Conservation (phyloP, 1,140 invertebrate genomes). For the Zelostemma sp. region DNA sequence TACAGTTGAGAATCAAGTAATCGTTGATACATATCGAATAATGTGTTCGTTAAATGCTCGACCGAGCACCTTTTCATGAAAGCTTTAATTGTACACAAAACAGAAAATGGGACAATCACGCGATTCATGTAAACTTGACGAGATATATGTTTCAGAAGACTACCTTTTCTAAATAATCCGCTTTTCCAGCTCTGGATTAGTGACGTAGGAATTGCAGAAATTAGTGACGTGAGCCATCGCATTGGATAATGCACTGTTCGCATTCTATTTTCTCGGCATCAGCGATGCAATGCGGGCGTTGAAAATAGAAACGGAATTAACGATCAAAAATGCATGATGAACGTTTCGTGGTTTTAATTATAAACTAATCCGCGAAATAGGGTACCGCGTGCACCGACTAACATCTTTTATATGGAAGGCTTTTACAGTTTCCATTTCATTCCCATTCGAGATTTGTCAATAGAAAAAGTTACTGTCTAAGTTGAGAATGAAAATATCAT, state of each 20-base stretch:
- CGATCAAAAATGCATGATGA: slow-evolving; percentile 14
- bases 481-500: background rate
- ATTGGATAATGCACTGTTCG: slow-evolving; percentile 41
- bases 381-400: background rate
- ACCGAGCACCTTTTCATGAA: no score
- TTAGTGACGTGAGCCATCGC: slow-evolving; percentile 31
- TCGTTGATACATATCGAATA: no score
- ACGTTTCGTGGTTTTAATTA: background rate
- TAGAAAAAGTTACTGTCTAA: no score
- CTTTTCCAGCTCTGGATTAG: slow-evolving; percentile 35
- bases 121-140: slow-evolving; percentile 15
- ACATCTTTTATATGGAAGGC: background rate
- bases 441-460: no score
- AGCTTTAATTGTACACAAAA: no score
- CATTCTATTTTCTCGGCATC: slow-evolving; percentile 33
- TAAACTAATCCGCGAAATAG: background rate
- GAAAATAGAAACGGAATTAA: slow-evolving; percentile 2
- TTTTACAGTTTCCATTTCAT: background rate
- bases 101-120: slow-evolving; percentile 24
- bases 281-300: slow-evolving; percentile 10
- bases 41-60: no score
- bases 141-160: slow-evolving; percentile 16
- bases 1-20: no score
- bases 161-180: slow-evolving; percentile 32
- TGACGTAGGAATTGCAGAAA: slow-evolving; percentile 21